Conservation (phyloP, 30 jellyfish, hydroid and myxozoan genomes). For the Clytia hemisphaerica region DNA sequence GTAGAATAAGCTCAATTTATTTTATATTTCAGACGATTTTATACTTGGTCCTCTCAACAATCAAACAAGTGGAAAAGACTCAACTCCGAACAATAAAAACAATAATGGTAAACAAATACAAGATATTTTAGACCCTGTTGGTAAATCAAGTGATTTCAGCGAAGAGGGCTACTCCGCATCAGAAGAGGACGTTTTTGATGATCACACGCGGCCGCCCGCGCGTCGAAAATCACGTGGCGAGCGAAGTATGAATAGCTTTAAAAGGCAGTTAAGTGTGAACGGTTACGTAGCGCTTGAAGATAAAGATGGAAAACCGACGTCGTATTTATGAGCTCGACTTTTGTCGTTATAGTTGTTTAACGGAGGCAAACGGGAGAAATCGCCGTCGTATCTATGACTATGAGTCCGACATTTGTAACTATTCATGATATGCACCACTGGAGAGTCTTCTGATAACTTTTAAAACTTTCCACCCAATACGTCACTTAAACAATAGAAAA, state of each 20-base stretch:
- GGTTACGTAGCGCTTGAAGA: conserved; percentile 76
- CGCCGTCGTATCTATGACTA: no score
- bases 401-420: no score
- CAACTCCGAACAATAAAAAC: background rate
- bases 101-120: conserved; percentile 13
- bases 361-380: no score
- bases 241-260: background rate
- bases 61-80: background rate
- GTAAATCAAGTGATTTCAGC: conserved; percentile 29
- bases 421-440: no score
- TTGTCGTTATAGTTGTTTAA: no score
- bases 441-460: no score
- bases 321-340: no score
- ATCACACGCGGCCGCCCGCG: conserved; percentile 30
- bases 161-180: conserved; percentile 91
- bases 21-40: conserved; percentile 36
- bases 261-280: conserved; percentile 32
- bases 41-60: conserved; percentile 48
- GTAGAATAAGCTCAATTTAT: background rate
- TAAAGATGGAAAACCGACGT: no score
- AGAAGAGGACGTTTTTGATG: conserved; percentile 58
- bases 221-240: conserved; percentile 19
- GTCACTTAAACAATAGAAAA: no score
- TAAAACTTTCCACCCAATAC: no score
- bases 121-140: background rate